Evolutionary conservation across 1,140 invertebrate species (phyloP).

Genomic region (Acyrthosiphon pisum): DNA sequence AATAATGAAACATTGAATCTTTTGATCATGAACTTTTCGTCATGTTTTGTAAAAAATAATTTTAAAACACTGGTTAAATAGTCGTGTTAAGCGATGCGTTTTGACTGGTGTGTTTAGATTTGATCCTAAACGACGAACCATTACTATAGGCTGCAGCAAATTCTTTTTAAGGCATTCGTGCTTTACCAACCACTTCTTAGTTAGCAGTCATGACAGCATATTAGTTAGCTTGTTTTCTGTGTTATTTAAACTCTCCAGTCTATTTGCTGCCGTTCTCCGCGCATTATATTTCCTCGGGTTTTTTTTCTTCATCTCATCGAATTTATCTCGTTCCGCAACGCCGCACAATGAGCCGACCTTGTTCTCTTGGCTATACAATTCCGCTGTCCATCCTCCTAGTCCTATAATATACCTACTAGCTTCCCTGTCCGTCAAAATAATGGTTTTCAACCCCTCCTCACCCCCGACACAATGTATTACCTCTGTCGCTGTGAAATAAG

Average conservation of each 20-base stretch:
- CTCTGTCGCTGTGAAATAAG: not conserved
- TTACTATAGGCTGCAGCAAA: not conserved
- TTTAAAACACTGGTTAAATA: not conserved
- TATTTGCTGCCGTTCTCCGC: not conserved
- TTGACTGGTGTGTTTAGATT: not conserved
- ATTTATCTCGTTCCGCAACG: conserved; percentile 45
- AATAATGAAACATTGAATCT: not conserved
- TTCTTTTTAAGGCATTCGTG: not conserved
- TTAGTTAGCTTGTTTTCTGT: conserved; percentile 11
- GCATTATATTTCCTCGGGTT: not conserved
- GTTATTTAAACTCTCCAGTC: conserved; percentile 16
- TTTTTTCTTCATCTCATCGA: not conserved
- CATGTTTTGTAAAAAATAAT: not conserved
- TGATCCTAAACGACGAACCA: not conserved
- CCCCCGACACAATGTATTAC: not conserved
- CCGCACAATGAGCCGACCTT: conserved; percentile 22
- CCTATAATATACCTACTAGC: not conserved
- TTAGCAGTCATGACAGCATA: not conserved
- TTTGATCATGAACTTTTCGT: not conserved
- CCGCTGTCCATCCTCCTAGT: too few relatives aligned
- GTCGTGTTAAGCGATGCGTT: not conserved
- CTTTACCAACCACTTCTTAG: not conserved
- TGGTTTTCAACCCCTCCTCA: not conserved
- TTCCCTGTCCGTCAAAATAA: not conserved
- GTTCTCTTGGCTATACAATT: conserved; percentile 19